Percentiles rank a stretch among this genome's conserved stretches.
Evolutionary conservation across 2,888 invertebrate genomes (phyloP).

Genomic region (Eilema caniola): DNA sequence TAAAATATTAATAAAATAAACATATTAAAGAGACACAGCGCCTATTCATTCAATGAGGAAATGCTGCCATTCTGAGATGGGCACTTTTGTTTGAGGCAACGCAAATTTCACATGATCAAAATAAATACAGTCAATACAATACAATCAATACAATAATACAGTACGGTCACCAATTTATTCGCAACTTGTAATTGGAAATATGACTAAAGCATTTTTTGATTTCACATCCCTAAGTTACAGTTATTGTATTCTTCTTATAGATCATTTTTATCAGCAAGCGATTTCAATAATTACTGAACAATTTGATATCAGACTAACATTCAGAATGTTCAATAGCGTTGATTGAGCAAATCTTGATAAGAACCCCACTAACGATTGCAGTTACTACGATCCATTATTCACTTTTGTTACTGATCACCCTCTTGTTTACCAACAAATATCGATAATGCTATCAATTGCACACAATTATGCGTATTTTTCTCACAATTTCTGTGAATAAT

Average conservation of each 20-base stretch:
- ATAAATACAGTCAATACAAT: not conserved
- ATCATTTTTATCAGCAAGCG: conserved; percentile 27
- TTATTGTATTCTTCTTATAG: conserved; percentile 2
- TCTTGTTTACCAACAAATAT: conserved; percentile 62
- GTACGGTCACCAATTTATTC: not conserved
- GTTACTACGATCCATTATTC: conserved; percentile 57
- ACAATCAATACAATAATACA: not conserved
- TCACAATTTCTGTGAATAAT: not conserved
- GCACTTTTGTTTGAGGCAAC: too few species aligned
- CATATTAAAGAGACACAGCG: too few species aligned
- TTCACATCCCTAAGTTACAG: not conserved
- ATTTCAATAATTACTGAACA: conserved; percentile 50
- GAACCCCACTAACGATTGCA: conserved; percentile 55
- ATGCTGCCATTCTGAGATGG: too few species aligned
- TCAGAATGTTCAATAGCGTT: conserved; percentile 69
- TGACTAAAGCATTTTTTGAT: not conserved
- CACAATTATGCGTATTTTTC: conserved; percentile 43
- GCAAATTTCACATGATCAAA: too few species aligned
- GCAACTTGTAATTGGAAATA: not conserved
- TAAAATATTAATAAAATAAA: too few species aligned
- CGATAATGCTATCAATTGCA: conserved; percentile 43
- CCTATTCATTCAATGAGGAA: too few species aligned
- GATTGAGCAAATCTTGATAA: conserved; percentile 83
- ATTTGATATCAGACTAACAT: conserved; percentile 38
- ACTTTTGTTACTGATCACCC: conserved; percentile 66